Conservation (phyloP, 2,888 invertebrate genomes). For the Mythimna impura region DNA sequence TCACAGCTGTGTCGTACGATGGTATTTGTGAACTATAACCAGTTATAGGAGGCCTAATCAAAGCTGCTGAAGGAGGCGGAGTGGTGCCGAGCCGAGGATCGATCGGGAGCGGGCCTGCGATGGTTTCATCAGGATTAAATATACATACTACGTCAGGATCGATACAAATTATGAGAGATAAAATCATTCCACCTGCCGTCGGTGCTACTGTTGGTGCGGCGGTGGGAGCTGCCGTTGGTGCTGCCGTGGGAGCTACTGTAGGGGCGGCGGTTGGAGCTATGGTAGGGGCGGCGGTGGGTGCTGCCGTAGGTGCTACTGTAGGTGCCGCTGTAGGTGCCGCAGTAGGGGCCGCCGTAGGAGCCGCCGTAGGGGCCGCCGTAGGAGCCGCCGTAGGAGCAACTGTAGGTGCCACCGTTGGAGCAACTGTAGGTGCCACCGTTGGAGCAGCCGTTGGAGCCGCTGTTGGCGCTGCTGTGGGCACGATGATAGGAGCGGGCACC, state of each 20-base stretch:
- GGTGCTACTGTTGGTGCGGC: conserved; percentile 61
- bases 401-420: conserved; percentile 57
- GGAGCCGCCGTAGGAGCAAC: conserved; percentile 51
- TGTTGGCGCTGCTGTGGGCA: conserved; percentile 78
- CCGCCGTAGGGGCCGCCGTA: conserved; percentile 46
- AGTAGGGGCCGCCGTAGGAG: conserved; percentile 57
- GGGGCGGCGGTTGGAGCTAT: conserved; percentile 46
- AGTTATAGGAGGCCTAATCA: conserved; percentile 76
- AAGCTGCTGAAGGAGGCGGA: conserved; percentile 76
- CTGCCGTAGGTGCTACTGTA: conserved; percentile 1
- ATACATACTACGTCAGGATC: conserved; percentile 85
- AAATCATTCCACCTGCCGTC: conserved; percentile 76
- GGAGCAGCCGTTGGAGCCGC: conserved; percentile 63
- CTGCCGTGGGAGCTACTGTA: conserved; percentile 55
- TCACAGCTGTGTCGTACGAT: conserved; percentile 79
- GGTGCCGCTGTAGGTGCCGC: conserved; percentile 35
- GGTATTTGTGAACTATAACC: conserved; percentile 81
- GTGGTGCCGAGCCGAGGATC: conserved; percentile 88
- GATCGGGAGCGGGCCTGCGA: conserved; percentile 84
- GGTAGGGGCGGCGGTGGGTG: conserved; percentile 57
- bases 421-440: conserved; percentile 12
- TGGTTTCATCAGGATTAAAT: conserved; percentile 85
- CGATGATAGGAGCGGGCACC: conserved; percentile 83
- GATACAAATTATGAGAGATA: conserved; percentile 84
- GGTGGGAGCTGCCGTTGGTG: conserved; percentile 53